These are phyloP conservation scores for Callinectes sapidus DNA, from an alignment of 2,888 invertebrate genomes.

Conservation along the genomic window DNA sequence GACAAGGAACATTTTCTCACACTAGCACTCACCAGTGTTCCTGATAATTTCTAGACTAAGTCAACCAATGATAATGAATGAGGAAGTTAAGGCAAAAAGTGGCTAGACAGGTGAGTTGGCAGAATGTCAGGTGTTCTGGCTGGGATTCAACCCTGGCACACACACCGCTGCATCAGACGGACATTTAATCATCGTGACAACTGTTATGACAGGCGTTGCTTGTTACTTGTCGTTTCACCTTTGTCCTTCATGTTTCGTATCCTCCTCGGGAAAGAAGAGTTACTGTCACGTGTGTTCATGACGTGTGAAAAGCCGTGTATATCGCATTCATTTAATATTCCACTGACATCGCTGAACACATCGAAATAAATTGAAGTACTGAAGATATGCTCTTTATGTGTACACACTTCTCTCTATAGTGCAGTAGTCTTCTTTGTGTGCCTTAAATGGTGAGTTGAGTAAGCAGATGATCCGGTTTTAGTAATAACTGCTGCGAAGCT, in stretches of 20 bases:
- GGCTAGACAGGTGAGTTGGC: neutral
- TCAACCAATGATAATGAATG: neutral
- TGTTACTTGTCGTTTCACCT: neutral
- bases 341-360: neutral
- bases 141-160: neutral
- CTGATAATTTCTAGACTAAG: neutral
- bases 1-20: neutral
- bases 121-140: neutral
- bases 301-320: too few relatives aligned
- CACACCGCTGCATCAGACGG: neutral
- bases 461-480: neutral
- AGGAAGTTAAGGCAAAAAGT: neutral
- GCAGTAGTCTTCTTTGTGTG: neutral
- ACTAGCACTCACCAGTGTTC: neutral
- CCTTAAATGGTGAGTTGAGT: neutral
- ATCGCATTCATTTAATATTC: neutral
- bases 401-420: neutral
- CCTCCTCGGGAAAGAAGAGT: neutral
- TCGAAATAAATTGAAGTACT: neutral
- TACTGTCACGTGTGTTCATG: too few relatives aligned
- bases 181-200: neutral
- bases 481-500: neutral
- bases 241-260: neutral
- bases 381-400: neutral
- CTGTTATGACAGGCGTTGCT: neutral